These are phyloP conservation scores for Enteromius unitaeniatus DNA, from an alignment of 2,797 vertebrate species.

Conservation along the genomic window DNA sequence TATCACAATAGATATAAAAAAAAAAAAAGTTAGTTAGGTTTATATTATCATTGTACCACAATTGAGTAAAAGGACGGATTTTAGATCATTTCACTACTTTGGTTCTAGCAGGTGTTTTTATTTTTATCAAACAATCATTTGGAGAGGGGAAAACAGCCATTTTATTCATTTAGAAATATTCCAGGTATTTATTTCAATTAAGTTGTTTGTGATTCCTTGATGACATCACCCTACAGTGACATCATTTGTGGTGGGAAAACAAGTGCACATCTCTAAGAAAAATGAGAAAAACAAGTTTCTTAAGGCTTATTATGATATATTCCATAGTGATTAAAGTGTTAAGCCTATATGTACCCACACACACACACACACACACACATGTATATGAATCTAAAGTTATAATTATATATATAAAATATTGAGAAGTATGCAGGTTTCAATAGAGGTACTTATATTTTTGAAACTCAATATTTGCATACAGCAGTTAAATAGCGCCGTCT, in stretches of 20 bases:
- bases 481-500: slow-evolving; percentile 12
- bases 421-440: not conserved
- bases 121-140: not conserved
- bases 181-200: not conserved
- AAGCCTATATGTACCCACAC: too few species aligned
- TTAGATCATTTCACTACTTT: not conserved
- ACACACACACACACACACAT: too few species aligned
- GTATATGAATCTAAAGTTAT: not conserved
- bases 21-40: too few species aligned
- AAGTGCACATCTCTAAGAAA: not conserved
- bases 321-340: too few species aligned
- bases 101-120: not conserved
- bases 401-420: not conserved
- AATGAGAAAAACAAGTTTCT: too few species aligned
- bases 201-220: not conserved
- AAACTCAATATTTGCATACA: not conserved
- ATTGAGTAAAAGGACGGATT: not conserved
- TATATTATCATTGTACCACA: not conserved
- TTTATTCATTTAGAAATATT: not conserved
- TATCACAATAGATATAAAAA: not conserved
- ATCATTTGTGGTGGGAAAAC: not conserved
- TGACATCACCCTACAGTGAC: not conserved
- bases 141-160: not conserved
- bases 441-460: not conserved
- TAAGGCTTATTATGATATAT: too few species aligned